Evolutionary conservation across 1,140 invertebrate genomes (phyloP).

Genomic region (Elymnias hypermnestra): DNA sequence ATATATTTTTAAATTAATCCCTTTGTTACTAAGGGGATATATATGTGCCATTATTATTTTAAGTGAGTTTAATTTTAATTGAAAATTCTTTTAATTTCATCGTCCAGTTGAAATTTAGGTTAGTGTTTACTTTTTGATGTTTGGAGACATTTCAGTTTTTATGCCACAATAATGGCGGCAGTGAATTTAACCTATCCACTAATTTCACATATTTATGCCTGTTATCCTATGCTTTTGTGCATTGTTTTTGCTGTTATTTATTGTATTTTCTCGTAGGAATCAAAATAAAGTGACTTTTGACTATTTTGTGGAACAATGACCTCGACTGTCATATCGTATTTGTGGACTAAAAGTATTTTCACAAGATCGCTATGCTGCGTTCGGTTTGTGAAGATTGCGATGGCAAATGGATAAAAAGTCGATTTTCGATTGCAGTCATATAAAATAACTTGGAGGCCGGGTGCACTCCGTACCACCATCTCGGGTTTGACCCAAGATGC

Average conservation of each 20-base stretch:
- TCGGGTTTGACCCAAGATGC: conserved; percentile 74
- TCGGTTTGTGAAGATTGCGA: conserved; percentile 44
- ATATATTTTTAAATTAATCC: conserved; percentile 34
- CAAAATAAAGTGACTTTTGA: conserved; percentile 57
- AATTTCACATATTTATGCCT: conserved; percentile 45
- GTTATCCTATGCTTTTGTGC: conserved; percentile 27
- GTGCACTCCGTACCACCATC: conserved; percentile 61
- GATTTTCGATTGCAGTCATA: conserved; percentile 72
- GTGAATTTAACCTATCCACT: conserved; percentile 69
- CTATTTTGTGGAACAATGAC: conserved; percentile 68
- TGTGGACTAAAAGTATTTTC: conserved; percentile 68
- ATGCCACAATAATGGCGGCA: conserved; percentile 74
- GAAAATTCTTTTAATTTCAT: conserved; percentile 13
- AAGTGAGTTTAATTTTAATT: conserved; percentile 17
- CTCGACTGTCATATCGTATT: conserved; percentile 62
- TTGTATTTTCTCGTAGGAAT: conserved; percentile 64
- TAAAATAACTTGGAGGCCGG: conserved; percentile 64
- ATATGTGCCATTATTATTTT: too few relatives aligned
- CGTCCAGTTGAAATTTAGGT: conserved; percentile 39
- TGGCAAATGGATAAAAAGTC: conserved; percentile 58
- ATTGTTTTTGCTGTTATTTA: conserved; percentile 47
- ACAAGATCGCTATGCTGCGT: conserved; percentile 52
- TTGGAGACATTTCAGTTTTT: conserved; percentile 70
- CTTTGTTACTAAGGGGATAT: conserved; percentile 58
- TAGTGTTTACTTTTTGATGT: conserved; percentile 74